These are phyloP conservation scores for Phthorimaea operculella DNA, from an alignment of 1,140 invertebrate species.

Conservation along the genomic window DNA sequence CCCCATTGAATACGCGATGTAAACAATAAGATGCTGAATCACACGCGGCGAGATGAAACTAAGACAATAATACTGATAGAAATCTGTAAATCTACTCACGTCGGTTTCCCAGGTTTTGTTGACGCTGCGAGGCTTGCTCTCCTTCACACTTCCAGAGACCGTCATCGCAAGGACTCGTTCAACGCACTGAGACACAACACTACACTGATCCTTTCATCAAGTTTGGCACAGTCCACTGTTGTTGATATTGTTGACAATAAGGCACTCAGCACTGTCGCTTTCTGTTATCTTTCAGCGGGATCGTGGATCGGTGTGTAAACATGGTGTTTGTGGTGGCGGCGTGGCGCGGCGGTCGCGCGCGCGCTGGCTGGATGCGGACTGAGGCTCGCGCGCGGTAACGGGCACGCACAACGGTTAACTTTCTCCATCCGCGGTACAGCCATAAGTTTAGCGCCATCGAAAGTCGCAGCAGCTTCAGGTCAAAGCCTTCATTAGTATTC, in stretches of 20 bases:
- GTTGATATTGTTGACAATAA: constrained; percentile 8
- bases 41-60: constrained; percentile 33
- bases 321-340: constrained; percentile 23
- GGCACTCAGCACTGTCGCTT: constrained; percentile 44
- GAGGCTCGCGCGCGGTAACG: constrained; percentile 32
- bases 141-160: constrained; percentile 59
- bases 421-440: constrained; percentile 45
- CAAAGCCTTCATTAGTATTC: constrained; percentile 46
- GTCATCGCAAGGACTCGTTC: constrained; percentile 42
- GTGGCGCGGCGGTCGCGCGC: constrained; percentile 15
- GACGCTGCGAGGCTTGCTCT: constrained; percentile 45
- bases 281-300: constrained; percentile 39
- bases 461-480: constrained; percentile 53
- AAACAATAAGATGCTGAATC: constrained; percentile 30
- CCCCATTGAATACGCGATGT: constrained; percentile 18
- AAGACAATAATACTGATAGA: constrained; percentile 18
- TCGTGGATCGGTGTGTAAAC: constrained; percentile 33
- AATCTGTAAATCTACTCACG: constrained; percentile 32
- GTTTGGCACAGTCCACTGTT: constrained; percentile 20
- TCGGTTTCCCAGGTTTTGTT: constrained; percentile 60
- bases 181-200: constrained; percentile 38
- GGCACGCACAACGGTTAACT: constrained; percentile 63
- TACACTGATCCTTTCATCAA: constrained; percentile 23
- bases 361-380: constrained; percentile 18
- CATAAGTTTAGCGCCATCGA: constrained; percentile 54